These are phyloP conservation scores for Madoqua kirkii DNA, from an alignment of 2,113 vertebrate genomes.

Conservation along the genomic window DNA sequence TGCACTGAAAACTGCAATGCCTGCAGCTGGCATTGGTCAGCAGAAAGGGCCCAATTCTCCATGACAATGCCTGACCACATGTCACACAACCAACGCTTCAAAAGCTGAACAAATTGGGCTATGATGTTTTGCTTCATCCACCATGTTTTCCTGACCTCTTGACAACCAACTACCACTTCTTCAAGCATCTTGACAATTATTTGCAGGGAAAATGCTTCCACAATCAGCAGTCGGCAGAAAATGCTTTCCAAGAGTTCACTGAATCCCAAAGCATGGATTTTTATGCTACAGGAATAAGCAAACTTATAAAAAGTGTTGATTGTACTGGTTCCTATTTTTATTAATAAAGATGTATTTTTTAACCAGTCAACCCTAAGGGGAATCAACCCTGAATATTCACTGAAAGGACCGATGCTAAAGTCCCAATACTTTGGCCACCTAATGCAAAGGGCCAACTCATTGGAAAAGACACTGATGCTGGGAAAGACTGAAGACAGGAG, in stretches of 20 bases:
- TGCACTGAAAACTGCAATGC: neutral
- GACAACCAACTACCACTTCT: neutral
- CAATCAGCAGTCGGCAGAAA: neutral
- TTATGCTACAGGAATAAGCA: neutral
- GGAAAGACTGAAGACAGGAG: neutral
- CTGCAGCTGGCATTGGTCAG: neutral
- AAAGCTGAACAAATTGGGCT: neutral
- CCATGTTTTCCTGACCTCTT: neutral
- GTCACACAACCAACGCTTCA: neutral
- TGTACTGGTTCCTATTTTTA: neutral
- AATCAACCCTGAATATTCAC: neutral
- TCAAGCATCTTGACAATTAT: neutral
- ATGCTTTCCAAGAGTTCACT: neutral
- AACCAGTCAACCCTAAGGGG: neutral
- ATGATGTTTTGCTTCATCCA: neutral
- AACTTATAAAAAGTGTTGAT: neutral
- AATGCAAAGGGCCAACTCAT: neutral
- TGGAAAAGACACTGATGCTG: neutral
- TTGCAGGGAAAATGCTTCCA: neutral
- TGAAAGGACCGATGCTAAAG: neutral
- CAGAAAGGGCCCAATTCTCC: neutral
- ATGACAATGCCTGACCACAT: neutral
- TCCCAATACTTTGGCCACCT: neutral
- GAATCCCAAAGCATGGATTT: neutral
- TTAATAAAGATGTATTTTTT: neutral